Percentiles rank a stretch among this genome's conserved stretches.
These are phyloP conservation scores for Agrenia bidenticulata DNA, from an alignment of 2,888 invertebrate species.

Conservation along the genomic window DNA sequence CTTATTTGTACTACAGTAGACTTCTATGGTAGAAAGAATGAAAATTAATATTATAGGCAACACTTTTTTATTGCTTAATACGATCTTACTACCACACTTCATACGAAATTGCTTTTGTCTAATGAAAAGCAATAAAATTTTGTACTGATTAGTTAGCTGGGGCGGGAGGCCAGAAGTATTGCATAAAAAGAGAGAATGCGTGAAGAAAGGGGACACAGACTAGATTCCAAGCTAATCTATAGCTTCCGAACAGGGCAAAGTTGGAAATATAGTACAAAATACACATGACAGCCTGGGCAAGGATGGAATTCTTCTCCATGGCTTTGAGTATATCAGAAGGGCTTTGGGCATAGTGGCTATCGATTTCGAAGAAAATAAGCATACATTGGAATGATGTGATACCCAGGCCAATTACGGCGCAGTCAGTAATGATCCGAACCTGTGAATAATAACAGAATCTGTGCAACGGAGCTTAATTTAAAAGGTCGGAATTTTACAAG, in stretches of 20 bases:
- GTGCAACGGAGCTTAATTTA: too few relatives aligned
- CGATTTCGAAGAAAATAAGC: neutral
- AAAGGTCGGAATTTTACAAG: too few relatives aligned
- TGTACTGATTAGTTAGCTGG: too few relatives aligned
- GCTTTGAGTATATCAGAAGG: neutral
- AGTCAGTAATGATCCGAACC: conserved; percentile 3
- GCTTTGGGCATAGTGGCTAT: neutral
- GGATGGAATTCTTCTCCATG: neutral
- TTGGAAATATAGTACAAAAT: neutral
- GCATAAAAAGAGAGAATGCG: neutral
- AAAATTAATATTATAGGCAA: too few relatives aligned
- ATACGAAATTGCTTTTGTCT: too few relatives aligned
- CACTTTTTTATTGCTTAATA: too few relatives aligned
- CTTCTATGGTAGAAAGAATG: too few relatives aligned
- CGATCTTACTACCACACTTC: too few relatives aligned
- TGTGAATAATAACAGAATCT: too few relatives aligned
- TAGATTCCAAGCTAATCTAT: neutral
- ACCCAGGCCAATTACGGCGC: neutral
- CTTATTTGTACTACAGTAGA: too few relatives aligned
- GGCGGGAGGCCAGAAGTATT: too few relatives aligned
- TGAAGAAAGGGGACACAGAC: neutral
- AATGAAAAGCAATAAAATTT: too few relatives aligned
- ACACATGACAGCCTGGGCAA: neutral
- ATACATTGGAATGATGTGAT: neutral
- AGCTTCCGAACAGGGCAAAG: neutral